Evolutionary conservation across 2,888 invertebrate genomes (phyloP), one percentile per base, ranked within the genome.

Genomic region (Diloba caeruleocephala): DNA sequence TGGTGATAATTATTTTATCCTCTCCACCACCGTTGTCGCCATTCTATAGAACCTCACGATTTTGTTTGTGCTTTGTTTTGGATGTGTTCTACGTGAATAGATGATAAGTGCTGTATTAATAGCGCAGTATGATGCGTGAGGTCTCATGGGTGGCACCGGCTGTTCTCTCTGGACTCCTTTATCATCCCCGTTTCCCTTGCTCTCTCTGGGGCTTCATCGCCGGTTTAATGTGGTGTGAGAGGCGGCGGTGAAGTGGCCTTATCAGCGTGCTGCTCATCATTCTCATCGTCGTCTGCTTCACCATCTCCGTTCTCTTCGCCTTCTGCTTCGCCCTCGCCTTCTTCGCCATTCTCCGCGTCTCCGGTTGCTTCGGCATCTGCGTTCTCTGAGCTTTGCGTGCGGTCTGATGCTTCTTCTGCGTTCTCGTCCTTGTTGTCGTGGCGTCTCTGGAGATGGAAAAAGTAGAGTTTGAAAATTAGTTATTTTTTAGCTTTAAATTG

Each of bases 231-330:
- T 12, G 80, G 74, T 2, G 82, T 76, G 0, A 69, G 76, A 1
- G 92, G 92, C 10, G 92, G 93, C 1, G 94, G 94, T 0, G 94
- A 94, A 0, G 94, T 94, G 0, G 94, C 94, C 68, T 94, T 94
- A 60, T 94, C 94, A 0, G 67, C 81, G 23, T 71, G 84, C 49
- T 70, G 82, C 25, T 68, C 82, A 3, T 72, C 84, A 19, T 64
- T 81, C 6, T 70, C 82, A 5, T 62, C 80, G 0, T 73, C 79
- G 6, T 75, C 77, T 10, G 75, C 81, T 0, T 59, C 82, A 5
- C 21, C 21, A 0, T 79, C 85, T 3, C 78, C 84, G 3, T 77
- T 82, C 2, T 68, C 84, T 3, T 78, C 88, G 0, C 67, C 85
- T 1, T 83, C 90, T 4, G 71, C 87, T 2, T 79, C 86, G 2